Evolutionary conservation across 2,797 vertebrate species (phyloP).

Genomic region (Paedocypris micromegethes): DNA sequence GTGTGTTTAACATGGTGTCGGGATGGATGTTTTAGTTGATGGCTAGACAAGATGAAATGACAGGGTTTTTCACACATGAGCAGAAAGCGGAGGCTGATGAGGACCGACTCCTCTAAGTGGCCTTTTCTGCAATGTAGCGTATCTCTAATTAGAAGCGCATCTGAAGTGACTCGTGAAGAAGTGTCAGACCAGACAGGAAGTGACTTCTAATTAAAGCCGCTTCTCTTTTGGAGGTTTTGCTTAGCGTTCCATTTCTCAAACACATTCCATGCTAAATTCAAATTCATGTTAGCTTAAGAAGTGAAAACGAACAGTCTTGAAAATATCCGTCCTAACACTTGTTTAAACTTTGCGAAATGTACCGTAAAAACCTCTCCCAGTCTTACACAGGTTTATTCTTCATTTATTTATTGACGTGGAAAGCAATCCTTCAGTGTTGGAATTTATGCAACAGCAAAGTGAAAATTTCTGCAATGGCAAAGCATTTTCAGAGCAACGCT

Average conservation of each 20-base stretch:
- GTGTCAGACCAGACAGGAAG: slow-evolving; percentile 43
- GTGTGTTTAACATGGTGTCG: slow-evolving; percentile 1
- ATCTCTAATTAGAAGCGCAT: slow-evolving; percentile 45
- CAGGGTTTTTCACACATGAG: slow-evolving; percentile 26
- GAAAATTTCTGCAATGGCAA: not conserved
- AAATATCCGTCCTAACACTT: not conserved
- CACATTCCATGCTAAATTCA: not conserved
- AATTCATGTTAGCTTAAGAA: not conserved
- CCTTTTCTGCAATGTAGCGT: slow-evolving; percentile 30
- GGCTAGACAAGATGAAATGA: slow-evolving; percentile 30
- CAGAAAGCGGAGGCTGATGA: slow-evolving; percentile 31
- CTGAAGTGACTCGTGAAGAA: slow-evolving; percentile 37
- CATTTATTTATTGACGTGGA: slow-evolving; percentile 13
- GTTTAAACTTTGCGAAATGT: not conserved
- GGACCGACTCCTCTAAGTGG: slow-evolving; percentile 24
- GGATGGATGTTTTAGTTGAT: slow-evolving; percentile 8
- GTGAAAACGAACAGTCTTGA: not conserved
- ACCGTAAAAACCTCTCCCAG: not conserved
- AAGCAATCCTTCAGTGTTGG: not conserved
- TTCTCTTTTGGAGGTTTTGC: slow-evolving; percentile 8
- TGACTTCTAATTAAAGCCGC: slow-evolving; percentile 11
- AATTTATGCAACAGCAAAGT: slow-evolving; percentile 9
- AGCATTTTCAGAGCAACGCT: slow-evolving; percentile 15
- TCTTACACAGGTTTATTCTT: slow-evolving; percentile 2
- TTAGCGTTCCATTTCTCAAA: not conserved